Conservation (phyloP, 2,797 vertebrate genomes). For the Lithobates sylvaticus region DNA sequence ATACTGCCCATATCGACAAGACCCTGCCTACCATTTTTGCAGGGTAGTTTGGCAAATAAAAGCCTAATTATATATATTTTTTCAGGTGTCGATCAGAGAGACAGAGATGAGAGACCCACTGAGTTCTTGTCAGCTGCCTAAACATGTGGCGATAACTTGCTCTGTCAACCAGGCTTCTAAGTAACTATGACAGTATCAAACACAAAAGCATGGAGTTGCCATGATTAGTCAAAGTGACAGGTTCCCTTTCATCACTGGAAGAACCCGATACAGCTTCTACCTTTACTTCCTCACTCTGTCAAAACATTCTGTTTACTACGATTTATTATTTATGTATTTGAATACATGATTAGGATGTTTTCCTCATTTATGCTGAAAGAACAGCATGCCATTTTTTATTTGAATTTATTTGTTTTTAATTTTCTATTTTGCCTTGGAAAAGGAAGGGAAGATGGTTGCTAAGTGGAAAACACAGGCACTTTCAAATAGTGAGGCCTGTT, state of each 20-base stretch:
- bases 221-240: neutral
- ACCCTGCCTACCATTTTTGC: neutral
- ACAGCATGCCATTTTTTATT: neutral
- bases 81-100: no score
- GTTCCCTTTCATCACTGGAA: neutral
- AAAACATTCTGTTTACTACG: no score
- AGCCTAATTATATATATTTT: no score
- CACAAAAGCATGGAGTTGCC: neutral
- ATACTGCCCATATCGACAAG: no score
- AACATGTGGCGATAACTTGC: no score
- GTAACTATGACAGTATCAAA: neutral
- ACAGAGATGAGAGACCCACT: no score
- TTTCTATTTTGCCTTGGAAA: neutral
- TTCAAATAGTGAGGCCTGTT: neutral
- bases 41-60: neutral
- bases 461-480: neutral
- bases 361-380: neutral
- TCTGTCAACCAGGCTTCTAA: neutral
- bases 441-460: neutral
- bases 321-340: neutral
- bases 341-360: neutral
- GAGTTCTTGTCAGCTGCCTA: no score
- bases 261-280: no score
- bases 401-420: neutral
- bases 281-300: no score